Evolutionary conservation across 2,797 vertebrate species (phyloP), one percentile per base, ranked within the genome.

Genomic region (Megaceryle alcyon): DNA sequence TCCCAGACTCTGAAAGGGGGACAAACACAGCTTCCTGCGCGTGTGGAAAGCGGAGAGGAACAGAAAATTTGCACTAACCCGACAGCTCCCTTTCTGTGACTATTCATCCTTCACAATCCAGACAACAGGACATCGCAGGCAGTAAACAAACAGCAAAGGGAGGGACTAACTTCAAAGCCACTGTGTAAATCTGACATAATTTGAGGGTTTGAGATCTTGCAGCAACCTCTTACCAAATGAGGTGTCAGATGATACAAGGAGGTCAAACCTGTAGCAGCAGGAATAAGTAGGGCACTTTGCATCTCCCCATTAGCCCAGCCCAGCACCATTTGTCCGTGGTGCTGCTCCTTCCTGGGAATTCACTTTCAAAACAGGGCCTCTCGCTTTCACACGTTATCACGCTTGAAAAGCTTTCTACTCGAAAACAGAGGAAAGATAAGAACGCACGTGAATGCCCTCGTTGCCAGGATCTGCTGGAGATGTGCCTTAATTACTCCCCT

Each of bases 191-290:
- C 94, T 95, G 49, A 87, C 84, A 69, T 95, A 86, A 96, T 95
- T 93, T 92, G 92, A 95, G 94, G 95, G 91, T 88, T 93, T 63
- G 80, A 88, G 82, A 92, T 95, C 88, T 91, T 81, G 85, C 78
- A 69, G 80, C 93, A 95, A 94, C 73, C 83, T 95, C 93, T 92
- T 91, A 91, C 85, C 77, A 63, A 96, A 94, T 7, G 4, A 93
- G 93, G 86, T 88, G 93, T 86, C 82, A 92, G 93, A 78, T 93
- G 94, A 94, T 83, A 76, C 59, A 73, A 89, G 86, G 94, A 93
- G 92, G 92, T 93, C 91, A 88, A 65, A 95, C 94, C 86, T 93
- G 92, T 28, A 95, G 88, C 89, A 93, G 91, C 71, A 9, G 2
- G 77, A 39, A 8, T 94, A 94, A 92, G 83, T 87, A 89, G 96